Percentiles rank a stretch among this genome's conserved stretches.
phyloP scores from a whole-genome alignment of 2,888 invertebrate species.

The Tromatobia lineatoria region DNA sequence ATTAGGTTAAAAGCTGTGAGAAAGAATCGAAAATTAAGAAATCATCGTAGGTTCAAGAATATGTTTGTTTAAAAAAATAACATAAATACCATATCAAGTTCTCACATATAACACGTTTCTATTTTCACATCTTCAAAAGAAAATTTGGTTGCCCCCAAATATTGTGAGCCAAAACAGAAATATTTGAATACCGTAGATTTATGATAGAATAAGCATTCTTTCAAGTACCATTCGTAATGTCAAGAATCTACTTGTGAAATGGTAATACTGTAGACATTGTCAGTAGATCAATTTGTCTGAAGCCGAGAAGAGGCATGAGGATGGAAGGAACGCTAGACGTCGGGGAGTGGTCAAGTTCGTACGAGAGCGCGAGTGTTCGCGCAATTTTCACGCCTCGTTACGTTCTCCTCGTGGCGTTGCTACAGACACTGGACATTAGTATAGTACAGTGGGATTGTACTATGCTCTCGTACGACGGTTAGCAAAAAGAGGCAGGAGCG shows the following conservation, averaged over 20 bases:
- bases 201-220: not conserved
- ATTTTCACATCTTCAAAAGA: not conserved
- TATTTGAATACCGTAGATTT: not conserved
- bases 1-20: not conserved
- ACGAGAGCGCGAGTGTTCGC: constrained; percentile 63
- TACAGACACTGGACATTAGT: constrained; percentile 8
- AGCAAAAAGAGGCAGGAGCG: constrained; percentile 49
- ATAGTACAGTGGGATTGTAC: constrained; percentile 29
- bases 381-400: constrained; percentile 80
- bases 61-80: too few relatives aligned
- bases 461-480: constrained; percentile 56
- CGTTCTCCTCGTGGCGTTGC: constrained; percentile 61
- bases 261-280: not conserved
- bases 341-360: constrained; percentile 54
- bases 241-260: not conserved
- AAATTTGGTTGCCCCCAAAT: not conserved
- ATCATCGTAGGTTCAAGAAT: too few relatives aligned
- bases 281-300: not conserved
- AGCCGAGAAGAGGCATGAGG: not conserved
- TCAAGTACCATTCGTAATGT: not conserved
- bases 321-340: not conserved
- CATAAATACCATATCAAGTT: too few relatives aligned
- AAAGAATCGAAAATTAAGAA: too few relatives aligned
- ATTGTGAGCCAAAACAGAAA: not conserved
- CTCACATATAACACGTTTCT: too few relatives aligned